These are phyloP conservation scores for Protobothrops mucrosquamatus DNA, from an alignment of 2,113 vertebrate species.

Conservation along the genomic window DNA sequence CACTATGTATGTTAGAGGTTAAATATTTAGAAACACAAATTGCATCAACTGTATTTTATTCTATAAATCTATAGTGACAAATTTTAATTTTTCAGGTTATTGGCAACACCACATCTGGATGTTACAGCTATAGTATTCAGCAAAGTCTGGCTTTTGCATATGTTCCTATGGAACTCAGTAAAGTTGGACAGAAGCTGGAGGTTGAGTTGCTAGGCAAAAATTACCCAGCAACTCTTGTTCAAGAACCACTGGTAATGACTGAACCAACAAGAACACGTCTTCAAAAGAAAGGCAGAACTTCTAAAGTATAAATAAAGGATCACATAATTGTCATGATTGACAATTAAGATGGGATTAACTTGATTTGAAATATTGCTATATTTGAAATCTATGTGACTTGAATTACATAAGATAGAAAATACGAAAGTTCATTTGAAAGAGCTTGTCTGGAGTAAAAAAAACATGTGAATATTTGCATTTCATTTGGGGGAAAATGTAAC, in stretches of 20 bases:
- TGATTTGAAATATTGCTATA: background rate
- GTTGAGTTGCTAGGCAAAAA: constrained; percentile 90
- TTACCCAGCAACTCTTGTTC: constrained; percentile 79
- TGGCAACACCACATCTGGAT: constrained; percentile 94
- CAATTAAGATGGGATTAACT: background rate
- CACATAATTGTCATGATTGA: constrained; percentile 1
- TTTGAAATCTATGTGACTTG: background rate
- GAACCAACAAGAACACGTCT: constrained; percentile 83
- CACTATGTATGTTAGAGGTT: background rate
- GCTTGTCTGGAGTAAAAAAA: background rate
- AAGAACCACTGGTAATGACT: constrained; percentile 87
- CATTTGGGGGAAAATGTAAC: background rate
- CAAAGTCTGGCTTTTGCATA: constrained; percentile 92
- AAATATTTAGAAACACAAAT: background rate
- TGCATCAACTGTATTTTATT: background rate
- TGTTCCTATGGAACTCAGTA: constrained; percentile 80
- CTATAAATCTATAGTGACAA: background rate
- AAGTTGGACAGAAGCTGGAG: constrained; percentile 85
- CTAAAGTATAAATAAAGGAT: constrained; percentile 51
- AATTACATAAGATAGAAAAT: background rate
- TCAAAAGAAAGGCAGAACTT: constrained; percentile 73
- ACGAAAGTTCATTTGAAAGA: constrained; percentile 19
- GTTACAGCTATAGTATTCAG: constrained; percentile 86
- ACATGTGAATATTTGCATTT: constrained; percentile 16
- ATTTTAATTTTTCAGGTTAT: constrained; percentile 77